phyloP scores from a whole-genome alignment of 2,113 vertebrate species.

The Sciurus niger region DNA sequence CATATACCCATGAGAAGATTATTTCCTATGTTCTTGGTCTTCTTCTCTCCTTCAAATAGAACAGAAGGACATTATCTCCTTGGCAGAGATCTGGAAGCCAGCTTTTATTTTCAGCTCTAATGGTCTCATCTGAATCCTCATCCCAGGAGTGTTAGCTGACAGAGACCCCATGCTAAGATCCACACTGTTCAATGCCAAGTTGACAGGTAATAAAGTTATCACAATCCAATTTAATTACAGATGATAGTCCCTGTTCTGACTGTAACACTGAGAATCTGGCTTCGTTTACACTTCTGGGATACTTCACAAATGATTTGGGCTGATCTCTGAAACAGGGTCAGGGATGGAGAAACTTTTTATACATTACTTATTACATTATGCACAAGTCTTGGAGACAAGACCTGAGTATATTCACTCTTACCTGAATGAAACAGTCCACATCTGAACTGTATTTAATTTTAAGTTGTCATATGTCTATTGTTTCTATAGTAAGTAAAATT shows the following conservation, averaged over 20 bases:
- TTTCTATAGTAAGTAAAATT: conserved; percentile 49
- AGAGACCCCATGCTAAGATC: conserved; percentile 71
- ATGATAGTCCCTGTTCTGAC: conserved; percentile 65
- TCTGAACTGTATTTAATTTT: conserved; percentile 71
- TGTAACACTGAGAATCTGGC: conserved; percentile 48
- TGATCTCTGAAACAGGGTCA: conserved; percentile 74
- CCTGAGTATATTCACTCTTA: conserved; percentile 13
- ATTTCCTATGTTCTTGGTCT: background rate
- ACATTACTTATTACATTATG: background rate
- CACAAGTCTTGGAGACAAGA: too few relatives aligned
- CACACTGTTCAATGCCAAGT: conserved; percentile 75
- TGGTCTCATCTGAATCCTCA: conserved; percentile 71
- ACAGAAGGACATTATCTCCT: conserved; percentile 73
- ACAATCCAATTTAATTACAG: conserved; percentile 83
- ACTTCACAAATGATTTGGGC: conserved; percentile 72
- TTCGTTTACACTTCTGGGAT: conserved; percentile 78
- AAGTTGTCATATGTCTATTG: conserved; percentile 29
- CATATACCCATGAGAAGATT: background rate
- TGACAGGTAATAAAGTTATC: conserved; percentile 79
- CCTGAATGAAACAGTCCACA: conserved; percentile 43
- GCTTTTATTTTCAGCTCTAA: conserved; percentile 79
- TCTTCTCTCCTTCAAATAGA: conserved; percentile 65
- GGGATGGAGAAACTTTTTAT: conserved; percentile 30
- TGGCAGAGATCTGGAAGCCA: conserved; percentile 61
- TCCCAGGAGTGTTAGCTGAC: conserved; percentile 65